Evolutionary conservation across 1,140 invertebrate species (phyloP).

Genomic region (Aricia agestis): DNA sequence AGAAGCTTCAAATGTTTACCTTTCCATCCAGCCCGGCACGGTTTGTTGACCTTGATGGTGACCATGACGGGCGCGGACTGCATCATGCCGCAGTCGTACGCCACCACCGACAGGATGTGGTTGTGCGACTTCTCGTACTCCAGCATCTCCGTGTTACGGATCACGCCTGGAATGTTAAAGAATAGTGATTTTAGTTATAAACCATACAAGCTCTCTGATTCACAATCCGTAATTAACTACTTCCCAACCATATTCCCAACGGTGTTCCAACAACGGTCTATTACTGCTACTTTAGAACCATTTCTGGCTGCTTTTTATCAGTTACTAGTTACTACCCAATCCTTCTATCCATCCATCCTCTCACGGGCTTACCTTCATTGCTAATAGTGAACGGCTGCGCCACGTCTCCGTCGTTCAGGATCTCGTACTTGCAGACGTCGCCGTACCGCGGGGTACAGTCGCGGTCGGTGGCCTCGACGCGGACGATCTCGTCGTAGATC

Average conservation of each 20-base stretch:
- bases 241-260: no score
- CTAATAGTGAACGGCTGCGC: slow-evolving; percentile 95
- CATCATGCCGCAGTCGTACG: slow-evolving; percentile 96
- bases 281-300: no score
- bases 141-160: slow-evolving; percentile 93
- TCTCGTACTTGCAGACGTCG: slow-evolving; percentile 97
- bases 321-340: no score
- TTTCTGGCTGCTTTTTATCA: no score
- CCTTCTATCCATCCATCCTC: no score
- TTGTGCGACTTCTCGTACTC: slow-evolving; percentile 95
- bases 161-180: slow-evolving; percentile 78
- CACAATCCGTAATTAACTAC: no score
- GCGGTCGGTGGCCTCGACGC: slow-evolving; percentile 92
- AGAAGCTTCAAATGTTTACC: no score
- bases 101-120: slow-evolving; percentile 97
- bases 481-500: slow-evolving; percentile 91
- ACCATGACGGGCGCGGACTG: slow-evolving; percentile 93
- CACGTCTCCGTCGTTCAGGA: slow-evolving; percentile 81
- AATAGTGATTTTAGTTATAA: no score
- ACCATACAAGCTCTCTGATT: no score
- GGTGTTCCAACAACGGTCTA: no score
- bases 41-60: slow-evolving; percentile 92
- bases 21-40: slow-evolving; percentile 86
- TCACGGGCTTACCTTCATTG: slow-evolving; percentile 82
- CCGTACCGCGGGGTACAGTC: slow-evolving; percentile 95